A percentile compares a stretch with the other conserved stretches of the same genome.
phyloP scores from a whole-genome alignment of 2,888 invertebrate genomes.

The Pogonocherus hispidulus region DNA sequence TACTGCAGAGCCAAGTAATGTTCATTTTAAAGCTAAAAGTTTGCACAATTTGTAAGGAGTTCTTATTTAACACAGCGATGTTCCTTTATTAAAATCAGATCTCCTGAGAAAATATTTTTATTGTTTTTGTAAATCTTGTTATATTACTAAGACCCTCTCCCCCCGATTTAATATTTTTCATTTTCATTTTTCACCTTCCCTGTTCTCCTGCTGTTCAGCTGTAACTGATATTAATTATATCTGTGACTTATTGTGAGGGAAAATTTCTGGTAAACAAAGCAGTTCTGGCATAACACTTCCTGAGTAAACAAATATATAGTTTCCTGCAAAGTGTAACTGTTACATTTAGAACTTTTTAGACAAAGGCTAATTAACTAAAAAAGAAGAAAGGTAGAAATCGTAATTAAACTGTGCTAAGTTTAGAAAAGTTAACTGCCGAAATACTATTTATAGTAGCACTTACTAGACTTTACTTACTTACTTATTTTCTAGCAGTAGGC shows the following conservation, averaged over 20 bases:
- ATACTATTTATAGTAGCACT: too few species aligned
- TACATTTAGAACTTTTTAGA: too few species aligned
- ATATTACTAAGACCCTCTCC: background rate
- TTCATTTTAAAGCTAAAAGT: conserved; percentile 27
- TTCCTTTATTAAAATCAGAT: conserved; percentile 27
- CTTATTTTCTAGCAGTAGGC: too few species aligned
- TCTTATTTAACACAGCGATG: conserved; percentile 18
- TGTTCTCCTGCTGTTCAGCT: background rate
- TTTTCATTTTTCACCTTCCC: conserved; percentile 21
- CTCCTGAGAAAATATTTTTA: conserved; percentile 25
- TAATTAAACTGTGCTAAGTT: too few species aligned
- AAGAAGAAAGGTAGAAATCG: too few species aligned
- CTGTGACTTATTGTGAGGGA: conserved; percentile 12
- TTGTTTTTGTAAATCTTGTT: conserved; percentile 26
- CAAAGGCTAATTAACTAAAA: too few species aligned
- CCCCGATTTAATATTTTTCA: conserved; percentile 22
- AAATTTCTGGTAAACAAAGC: conserved; percentile 11
- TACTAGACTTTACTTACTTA: too few species aligned
- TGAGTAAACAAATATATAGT: too few species aligned
- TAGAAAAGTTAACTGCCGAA: too few species aligned
- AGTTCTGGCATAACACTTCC: too few species aligned
- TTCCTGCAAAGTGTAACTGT: too few species aligned
- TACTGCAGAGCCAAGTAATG: conserved; percentile 5
- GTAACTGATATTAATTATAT: conserved; percentile 24
- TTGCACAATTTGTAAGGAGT: conserved; percentile 20